These are phyloP conservation scores for Arctia plantaginis DNA, from an alignment of 2,888 invertebrate species.

Conservation along the genomic window DNA sequence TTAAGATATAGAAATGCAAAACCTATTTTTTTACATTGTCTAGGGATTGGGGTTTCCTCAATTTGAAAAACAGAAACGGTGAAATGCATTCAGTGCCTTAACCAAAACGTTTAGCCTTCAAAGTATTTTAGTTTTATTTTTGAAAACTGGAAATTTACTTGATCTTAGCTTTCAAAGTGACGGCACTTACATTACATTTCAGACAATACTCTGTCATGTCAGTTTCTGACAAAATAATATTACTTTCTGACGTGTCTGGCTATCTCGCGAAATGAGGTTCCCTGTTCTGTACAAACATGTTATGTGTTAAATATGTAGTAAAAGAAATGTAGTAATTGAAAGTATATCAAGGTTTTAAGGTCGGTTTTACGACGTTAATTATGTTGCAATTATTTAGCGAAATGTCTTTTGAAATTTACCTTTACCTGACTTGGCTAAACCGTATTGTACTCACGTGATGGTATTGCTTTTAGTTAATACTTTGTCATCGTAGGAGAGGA, in stretches of 20 bases:
- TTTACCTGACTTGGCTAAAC: background rate
- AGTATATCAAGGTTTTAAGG: constrained; percentile 26
- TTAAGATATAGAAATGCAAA: background rate
- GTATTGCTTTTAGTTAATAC: background rate
- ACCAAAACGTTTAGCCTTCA: background rate
- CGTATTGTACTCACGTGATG: background rate
- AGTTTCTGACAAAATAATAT: background rate
- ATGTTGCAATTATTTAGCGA: constrained; percentile 17
- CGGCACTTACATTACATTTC: background rate
- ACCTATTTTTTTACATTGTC: background rate
- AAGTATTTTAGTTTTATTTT: background rate
- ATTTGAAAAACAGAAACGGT: background rate
- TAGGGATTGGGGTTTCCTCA: background rate
- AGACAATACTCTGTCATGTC: background rate
- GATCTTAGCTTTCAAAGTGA: background rate
- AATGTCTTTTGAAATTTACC: constrained; percentile 7
- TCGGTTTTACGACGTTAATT: constrained; percentile 7
- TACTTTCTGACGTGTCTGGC: background rate
- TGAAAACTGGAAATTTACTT: background rate
- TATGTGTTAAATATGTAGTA: constrained; percentile 18
- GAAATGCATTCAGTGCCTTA: no score
- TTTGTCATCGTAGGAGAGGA: background rate
- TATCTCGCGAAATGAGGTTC: background rate
- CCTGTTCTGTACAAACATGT: background rate
- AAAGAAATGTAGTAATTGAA: constrained; percentile 25